Conservation (phyloP, 2,113 vertebrate genomes). For the Phyllostomus hastatus region DNA sequence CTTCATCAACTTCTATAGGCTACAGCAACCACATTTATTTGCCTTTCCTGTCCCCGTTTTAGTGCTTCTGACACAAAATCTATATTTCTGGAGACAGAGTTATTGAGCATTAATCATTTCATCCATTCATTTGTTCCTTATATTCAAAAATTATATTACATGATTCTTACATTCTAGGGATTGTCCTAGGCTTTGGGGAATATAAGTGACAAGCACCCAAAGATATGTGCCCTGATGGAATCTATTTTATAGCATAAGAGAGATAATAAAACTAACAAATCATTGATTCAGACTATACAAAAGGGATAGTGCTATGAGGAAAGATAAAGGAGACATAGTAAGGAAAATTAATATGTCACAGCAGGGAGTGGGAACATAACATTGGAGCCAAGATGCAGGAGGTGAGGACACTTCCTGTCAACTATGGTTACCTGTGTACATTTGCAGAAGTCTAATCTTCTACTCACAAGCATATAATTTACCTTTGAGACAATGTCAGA, state of each 20-base stretch:
- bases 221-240: not conserved
- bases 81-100: not conserved
- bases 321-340: not conserved
- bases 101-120: not conserved
- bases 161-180: not conserved
- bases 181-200: not conserved
- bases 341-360: not conserved
- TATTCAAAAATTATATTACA: not conserved
- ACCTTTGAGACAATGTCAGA: not conserved
- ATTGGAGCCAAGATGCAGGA: not conserved
- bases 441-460: not conserved
- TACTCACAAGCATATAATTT: not conserved
- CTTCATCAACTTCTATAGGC: not conserved
- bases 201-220: not conserved
- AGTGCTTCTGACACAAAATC: not conserved
- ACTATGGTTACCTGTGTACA: not conserved
- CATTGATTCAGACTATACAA: not conserved
- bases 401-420: not conserved
- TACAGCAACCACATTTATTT: not conserved
- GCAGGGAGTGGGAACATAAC: not conserved
- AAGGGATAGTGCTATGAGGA: not conserved
- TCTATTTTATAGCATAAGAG: not conserved
- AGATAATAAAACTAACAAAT: not conserved
- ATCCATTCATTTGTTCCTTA: not conserved
- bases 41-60: not conserved